Conservation (phyloP, 2,113 vertebrate genomes). For the Mugil cephalus region DNA sequence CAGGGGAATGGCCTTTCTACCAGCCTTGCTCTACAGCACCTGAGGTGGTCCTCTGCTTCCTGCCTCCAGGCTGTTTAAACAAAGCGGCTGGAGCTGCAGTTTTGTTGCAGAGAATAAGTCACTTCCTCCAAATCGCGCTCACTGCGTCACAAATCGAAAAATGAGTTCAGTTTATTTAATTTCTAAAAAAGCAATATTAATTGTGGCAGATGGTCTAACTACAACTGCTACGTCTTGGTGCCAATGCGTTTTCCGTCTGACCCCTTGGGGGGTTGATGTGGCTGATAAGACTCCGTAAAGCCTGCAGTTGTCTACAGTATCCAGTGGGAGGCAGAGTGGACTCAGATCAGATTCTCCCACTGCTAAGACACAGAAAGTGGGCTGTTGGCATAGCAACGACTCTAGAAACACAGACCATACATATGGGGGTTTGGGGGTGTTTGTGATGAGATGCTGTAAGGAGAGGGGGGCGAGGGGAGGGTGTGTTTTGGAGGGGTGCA, state of each 20-base stretch:
- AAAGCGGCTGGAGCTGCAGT: slow-evolving; percentile 36
- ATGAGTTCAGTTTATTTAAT: slow-evolving; percentile 42
- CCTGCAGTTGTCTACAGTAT: slow-evolving; percentile 77
- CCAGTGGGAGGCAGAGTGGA: slow-evolving; percentile 82
- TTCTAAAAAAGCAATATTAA: slow-evolving; percentile 48
- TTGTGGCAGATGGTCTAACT: slow-evolving; percentile 60
- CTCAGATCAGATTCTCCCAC: slow-evolving; percentile 76
- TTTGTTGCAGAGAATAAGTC: slow-evolving; percentile 19
- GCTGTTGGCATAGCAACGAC: slow-evolving; percentile 88
- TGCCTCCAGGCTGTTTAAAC: slow-evolving; percentile 62
- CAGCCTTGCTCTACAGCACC: slow-evolving; percentile 62
- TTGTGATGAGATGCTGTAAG: slow-evolving; percentile 66
- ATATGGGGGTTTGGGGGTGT: slow-evolving; percentile 60
- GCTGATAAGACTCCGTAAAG: slow-evolving; percentile 46
- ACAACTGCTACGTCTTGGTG: slow-evolving; percentile 58
- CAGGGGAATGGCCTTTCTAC: slow-evolving; percentile 60
- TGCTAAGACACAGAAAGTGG: slow-evolving; percentile 82
- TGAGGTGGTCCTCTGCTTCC: slow-evolving; percentile 62
- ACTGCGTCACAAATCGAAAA: slow-evolving; percentile 11
- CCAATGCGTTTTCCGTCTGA: slow-evolving; percentile 54
- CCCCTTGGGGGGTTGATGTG: slow-evolving; percentile 42
- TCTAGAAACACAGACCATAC: slow-evolving; percentile 81
- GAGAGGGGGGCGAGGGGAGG: slow-evolving; percentile 59
- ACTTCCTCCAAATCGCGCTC: slow-evolving; percentile 36
- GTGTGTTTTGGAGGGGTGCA: slow-evolving; percentile 65